phyloP scores from a whole-genome alignment of 2,113 vertebrate species.

The Chlorodrepanis virens region DNA sequence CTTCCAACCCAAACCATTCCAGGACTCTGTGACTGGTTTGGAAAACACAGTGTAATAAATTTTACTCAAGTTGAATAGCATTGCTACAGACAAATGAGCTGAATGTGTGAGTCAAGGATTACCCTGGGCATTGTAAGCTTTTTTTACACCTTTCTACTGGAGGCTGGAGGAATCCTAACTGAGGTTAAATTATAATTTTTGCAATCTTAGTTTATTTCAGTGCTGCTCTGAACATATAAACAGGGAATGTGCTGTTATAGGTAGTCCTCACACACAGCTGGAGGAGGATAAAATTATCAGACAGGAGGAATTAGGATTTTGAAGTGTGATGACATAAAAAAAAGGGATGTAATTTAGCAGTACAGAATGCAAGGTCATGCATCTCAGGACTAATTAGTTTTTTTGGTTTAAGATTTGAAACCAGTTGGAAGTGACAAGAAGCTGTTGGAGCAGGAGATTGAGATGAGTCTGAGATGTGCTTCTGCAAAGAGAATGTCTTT shows the following conservation, averaged over 20 bases:
- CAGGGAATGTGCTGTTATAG: background rate
- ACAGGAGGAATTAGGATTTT: background rate
- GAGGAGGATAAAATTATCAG: background rate
- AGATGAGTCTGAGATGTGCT: background rate
- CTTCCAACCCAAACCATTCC: background rate
- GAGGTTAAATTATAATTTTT: background rate
- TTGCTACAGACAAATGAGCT: background rate
- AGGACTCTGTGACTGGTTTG: background rate
- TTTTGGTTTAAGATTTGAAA: background rate
- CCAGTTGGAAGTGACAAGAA: background rate
- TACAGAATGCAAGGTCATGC: background rate
- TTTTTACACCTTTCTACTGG: background rate
- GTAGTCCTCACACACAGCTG: background rate
- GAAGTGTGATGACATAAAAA: background rate
- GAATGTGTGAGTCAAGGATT: background rate
- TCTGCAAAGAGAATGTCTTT: background rate
- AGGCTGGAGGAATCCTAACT: background rate
- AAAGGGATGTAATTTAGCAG: background rate
- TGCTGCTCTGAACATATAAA: background rate
- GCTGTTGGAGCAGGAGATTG: background rate
- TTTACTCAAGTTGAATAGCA: background rate
- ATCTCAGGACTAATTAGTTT: background rate
- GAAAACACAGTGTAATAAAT: background rate
- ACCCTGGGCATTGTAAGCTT: background rate
- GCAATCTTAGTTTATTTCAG: background rate